Evolutionary conservation across 2,888 invertebrate species (phyloP).

Genomic region (Meliscaeva auricollis): DNA sequence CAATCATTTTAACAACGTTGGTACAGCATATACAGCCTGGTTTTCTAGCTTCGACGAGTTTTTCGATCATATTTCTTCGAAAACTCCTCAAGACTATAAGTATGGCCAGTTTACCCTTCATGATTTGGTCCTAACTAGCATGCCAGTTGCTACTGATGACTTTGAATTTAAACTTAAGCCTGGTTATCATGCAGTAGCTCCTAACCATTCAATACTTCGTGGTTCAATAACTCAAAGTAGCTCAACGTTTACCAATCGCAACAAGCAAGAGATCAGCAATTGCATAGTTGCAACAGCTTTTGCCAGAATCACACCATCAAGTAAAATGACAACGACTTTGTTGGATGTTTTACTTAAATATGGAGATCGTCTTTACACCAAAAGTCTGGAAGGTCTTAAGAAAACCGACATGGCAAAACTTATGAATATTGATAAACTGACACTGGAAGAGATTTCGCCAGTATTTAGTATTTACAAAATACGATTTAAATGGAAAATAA

Average conservation of each 20-base stretch:
- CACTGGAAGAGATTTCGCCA: conserved; percentile 79
- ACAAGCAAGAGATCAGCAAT: conserved; percentile 85
- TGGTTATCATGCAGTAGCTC: conserved; percentile 38
- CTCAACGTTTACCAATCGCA: conserved; percentile 80
- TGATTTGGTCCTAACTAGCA: conserved; percentile 36
- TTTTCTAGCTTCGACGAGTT: conserved; percentile 69
- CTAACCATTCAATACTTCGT: conserved; percentile 70
- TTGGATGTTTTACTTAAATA: conserved; percentile 87
- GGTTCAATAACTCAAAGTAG: conserved; percentile 77
- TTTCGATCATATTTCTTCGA: conserved; percentile 66
- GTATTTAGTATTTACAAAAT: conserved; percentile 78
- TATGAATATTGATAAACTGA: conserved; percentile 77
- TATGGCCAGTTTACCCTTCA: conserved; percentile 68
- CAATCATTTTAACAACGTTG: conserved; percentile 79
- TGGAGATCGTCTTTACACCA: conserved; percentile 87
- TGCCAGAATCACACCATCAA: conserved; percentile 85
- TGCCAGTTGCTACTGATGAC: conserved; percentile 25
- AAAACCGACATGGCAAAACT: conserved; percentile 16
- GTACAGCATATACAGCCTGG: conserved; percentile 77
- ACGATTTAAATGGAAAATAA: conserved; percentile 64
- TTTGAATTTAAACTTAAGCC: conserved; percentile 19
- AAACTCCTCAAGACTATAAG: conserved; percentile 67
- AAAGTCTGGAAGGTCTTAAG: conserved; percentile 74
- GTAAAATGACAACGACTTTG: conserved; percentile 86
- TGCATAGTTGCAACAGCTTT: conserved; percentile 86